Evolutionary conservation across 2,797 vertebrate species (phyloP).

Genomic region (Anabacerthia variegaticeps): DNA sequence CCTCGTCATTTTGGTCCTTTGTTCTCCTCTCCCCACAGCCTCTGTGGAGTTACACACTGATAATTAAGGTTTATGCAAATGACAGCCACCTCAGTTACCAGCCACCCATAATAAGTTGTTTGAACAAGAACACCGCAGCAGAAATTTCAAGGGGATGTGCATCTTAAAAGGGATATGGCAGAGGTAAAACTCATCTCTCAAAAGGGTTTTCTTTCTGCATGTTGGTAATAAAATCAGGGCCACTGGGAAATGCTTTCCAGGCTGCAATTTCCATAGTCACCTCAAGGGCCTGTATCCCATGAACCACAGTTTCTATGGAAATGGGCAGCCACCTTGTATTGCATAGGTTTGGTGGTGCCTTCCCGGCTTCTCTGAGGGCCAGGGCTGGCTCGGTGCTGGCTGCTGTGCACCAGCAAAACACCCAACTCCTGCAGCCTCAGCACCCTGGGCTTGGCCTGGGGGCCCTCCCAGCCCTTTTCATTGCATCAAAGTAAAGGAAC

Average conservation of each 20-base stretch:
- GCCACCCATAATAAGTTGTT: not conserved
- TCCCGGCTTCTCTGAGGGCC: rapidly evolving
- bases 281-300: not conserved
- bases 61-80: conserved; percentile 42
- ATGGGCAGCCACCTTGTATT: not conserved
- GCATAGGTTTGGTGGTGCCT: rapidly evolving
- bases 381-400: not conserved
- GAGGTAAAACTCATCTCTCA: not conserved
- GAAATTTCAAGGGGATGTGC: not conserved
- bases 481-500: not conserved
- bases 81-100: not conserved
- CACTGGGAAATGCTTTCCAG: rapidly evolving
- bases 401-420: rapidly evolving
- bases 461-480: not conserved
- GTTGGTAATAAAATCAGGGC: not conserved
- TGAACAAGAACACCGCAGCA: not conserved
- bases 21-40: conserved; percentile 14
- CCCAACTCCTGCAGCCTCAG: not conserved
- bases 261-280: not conserved
- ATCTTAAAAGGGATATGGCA: rapidly evolving
- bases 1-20: conserved; percentile 12
- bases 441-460: not conserved
- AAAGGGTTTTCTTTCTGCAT: not conserved
- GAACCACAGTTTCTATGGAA: not conserved
- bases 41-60: not conserved